Evolutionary conservation across 2,888 invertebrate genomes (phyloP), one percentile per base, ranked within the genome.

Genomic region (Deilephila elpenor): DNA sequence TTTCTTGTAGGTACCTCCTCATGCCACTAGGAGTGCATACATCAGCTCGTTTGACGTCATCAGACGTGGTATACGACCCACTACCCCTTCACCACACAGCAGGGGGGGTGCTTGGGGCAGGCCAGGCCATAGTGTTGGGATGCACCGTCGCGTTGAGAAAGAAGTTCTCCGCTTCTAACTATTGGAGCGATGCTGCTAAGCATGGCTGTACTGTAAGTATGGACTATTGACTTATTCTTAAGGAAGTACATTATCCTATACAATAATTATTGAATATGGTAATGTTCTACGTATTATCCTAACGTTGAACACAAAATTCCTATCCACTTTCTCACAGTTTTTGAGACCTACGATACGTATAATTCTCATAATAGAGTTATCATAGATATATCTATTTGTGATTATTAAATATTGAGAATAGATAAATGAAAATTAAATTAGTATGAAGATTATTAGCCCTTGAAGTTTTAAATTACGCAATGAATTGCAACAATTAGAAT

Each of bases 81-180:
- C 94, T 99, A 74, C 99, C 99, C 0, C 95, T 99, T 0, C 99
- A 99, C 85, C 99, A 99, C 86, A 97, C 98, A 0, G 98, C 98
- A 0, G 99, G 99, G 1, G 98, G 99, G 0, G 96, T 98, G 70
- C 92, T 98, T 19, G 98, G 98, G 1, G 96, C 96, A 3, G 98
- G 98, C 0, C 97, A 97, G 84, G 96, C 97, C 0, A 80, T 97
- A n/a, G 89, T 96, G 37, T 95, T 95, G 84, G 99, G 99, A 7
- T 95, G 96, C 72, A 96, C 98, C 0, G 96, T 98, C 51, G 98
- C 97, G 0, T 89, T 99, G 70, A 95, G 98, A 78, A 97, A 96
- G 84, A 99, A 99, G 89, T 99, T 99, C 92, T 99, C 99, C 0
- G 99, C 99, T 0, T 96, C 97, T 1, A 97, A 97, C 81, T 99